A percentile compares a stretch with the other conserved stretches of the same genome.
phyloP scores from a whole-genome alignment of 2,113 vertebrate species.

The Pterocles gutturalis region DNA sequence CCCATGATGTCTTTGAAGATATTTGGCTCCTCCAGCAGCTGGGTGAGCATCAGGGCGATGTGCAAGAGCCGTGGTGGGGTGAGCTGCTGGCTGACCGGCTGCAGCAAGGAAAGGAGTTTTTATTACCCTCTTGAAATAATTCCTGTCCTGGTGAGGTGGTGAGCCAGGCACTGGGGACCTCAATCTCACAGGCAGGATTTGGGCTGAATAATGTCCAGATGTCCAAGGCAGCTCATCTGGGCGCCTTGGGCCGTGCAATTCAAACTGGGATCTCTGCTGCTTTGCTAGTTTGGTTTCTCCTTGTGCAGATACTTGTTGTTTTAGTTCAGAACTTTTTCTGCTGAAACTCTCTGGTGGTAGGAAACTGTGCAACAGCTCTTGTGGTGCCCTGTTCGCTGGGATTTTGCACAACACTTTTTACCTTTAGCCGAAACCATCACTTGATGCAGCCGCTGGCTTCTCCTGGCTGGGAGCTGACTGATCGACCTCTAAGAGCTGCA shows the following conservation, averaged over 20 bases:
- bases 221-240: neutral
- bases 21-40: neutral
- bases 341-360: neutral
- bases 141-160: fast-evolving
- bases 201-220: neutral
- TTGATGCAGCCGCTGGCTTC: neutral
- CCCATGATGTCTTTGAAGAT: fast-evolving
- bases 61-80: neutral
- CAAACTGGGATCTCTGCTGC: neutral
- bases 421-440: neutral
- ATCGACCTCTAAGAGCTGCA: neutral
- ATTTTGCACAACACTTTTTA: neutral
- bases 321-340: neutral
- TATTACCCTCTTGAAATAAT: neutral
- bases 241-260: neutral
- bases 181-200: neutral
- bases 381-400: fast-evolving
- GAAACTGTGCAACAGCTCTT: fast-evolving
- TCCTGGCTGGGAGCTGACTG: neutral
- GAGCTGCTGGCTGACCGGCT: neutral
- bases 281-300: neutral
- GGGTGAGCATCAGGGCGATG: neutral
- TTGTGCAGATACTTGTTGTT: neutral
- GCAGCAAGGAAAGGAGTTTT: neutral
- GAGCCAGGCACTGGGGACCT: neutral